Evolutionary conservation across 2,797 vertebrate species (phyloP), one percentile per base, ranked within the genome.

Genomic region (Sibirionetta formosa): DNA sequence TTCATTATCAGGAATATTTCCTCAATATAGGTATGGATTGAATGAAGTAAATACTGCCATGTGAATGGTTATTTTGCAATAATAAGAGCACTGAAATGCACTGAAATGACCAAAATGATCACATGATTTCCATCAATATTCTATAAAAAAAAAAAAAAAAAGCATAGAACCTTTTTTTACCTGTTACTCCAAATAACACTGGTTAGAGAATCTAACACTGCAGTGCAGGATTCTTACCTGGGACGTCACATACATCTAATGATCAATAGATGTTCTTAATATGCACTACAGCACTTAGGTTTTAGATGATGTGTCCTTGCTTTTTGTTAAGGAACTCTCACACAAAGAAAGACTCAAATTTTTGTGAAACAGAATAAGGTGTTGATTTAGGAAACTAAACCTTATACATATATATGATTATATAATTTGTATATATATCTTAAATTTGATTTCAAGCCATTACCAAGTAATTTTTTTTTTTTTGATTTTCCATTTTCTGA

Each of bases 21-120:
- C 11, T 22, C 14, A 26, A 0, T 56, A 51, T n/a, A 38, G 4
- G 6, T 4, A 36, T 61, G 12, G 12, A 64, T 22, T 48, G 22
- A 48, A 48, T 48, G 22, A 48, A 48, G 46, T 48, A 23, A 48
- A 48, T 48, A 9, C 13, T 26, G 18, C 5, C 14, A 44, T 33
- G 11, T 36, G 38, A 51, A 79, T 17, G 0, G 2, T 66, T 61
- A 63, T 50, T 31, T 76, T 56, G 29, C 82, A 72, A n/a, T 19
- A 44, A 60, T 23, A 81, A 54, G 15, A 38, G 19, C 4, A 44
- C 36, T 35, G 23, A 78, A 22, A 36, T 36, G 35, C 35, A 36
- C 35, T 9, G 38, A 40, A 40, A 40, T 40, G 38, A 40, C 14
- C 38, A 40, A 40, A 40, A 53, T 53, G 1, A 11, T 3, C 46